Conservation (phyloP, 2,888 invertebrate genomes). For the Dicranocentrus wangi region DNA sequence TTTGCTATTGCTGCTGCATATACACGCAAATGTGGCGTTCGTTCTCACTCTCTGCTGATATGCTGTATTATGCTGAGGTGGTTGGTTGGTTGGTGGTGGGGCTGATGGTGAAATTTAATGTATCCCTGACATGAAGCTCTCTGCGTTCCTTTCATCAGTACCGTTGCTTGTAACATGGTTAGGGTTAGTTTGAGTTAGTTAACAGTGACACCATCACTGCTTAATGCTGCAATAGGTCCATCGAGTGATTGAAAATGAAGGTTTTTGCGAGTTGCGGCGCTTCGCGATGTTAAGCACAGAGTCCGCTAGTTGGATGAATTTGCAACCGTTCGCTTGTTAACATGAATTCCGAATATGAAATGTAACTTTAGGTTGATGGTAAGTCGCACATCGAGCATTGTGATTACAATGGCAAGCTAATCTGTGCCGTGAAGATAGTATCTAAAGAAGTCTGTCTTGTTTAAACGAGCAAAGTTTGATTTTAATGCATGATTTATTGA, state of each 20-base stretch:
- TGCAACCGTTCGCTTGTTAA: too few relatives aligned
- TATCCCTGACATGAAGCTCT: slow-evolving; percentile 33
- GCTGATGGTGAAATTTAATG: slow-evolving; percentile 8
- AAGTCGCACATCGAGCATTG: too few relatives aligned
- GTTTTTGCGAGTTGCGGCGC: slow-evolving; percentile 30
- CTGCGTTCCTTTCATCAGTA: slow-evolving; percentile 3
- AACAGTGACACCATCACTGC: slow-evolving; percentile 41
- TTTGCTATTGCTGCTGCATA: background rate
- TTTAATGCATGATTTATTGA: too few relatives aligned
- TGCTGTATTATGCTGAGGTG: too few relatives aligned
- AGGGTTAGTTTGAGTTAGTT: slow-evolving; percentile 38
- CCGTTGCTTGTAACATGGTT: background rate
- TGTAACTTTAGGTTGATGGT: too few relatives aligned
- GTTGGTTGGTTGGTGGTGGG: too few relatives aligned
- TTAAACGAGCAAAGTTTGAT: too few relatives aligned
- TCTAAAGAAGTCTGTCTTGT: too few relatives aligned
- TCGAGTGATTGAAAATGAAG: slow-evolving; percentile 53
- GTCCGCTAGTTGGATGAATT: slow-evolving; percentile 42
- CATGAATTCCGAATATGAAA: too few relatives aligned
- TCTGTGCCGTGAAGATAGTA: too few relatives aligned
- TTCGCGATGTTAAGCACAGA: slow-evolving; percentile 38
- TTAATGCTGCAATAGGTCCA: slow-evolving; percentile 53
- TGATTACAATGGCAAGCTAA: too few relatives aligned
- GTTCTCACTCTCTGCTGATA: background rate
- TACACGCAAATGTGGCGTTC: slow-evolving; percentile 36